A percentile compares a stretch with the other conserved stretches of the same genome.
Evolutionary conservation across 2,888 invertebrate species (phyloP).

Genomic region (Metopia argyrocephala): DNA sequence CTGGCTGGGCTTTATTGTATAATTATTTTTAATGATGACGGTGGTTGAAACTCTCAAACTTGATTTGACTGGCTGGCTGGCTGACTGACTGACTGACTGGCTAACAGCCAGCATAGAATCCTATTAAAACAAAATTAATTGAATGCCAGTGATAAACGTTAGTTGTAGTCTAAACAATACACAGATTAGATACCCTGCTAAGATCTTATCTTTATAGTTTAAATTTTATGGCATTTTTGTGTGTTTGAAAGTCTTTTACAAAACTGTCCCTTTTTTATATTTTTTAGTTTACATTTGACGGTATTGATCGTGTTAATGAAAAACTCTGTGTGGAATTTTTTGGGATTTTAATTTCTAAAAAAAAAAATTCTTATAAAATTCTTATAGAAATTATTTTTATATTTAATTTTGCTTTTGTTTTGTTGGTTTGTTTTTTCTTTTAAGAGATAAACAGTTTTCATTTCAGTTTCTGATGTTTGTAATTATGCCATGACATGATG

Average conservation of each 20-base stretch:
- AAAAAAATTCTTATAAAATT: neutral
- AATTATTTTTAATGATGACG: neutral
- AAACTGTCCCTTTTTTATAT: constrained; percentile 10
- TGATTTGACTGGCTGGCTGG: neutral
- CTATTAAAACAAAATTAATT: too few species aligned
- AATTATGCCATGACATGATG: constrained; percentile 30
- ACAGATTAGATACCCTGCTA: constrained; percentile 52
- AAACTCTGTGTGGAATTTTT: neutral
- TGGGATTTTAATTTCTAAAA: neutral
- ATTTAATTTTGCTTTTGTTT: neutral
- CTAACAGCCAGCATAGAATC: too few species aligned
- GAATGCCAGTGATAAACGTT: too few species aligned
- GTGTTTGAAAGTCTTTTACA: too few species aligned
- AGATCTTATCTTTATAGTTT: constrained; percentile 56
- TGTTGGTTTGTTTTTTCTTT: constrained; percentile 27
- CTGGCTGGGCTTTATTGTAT: too few species aligned
- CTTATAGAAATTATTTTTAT: too few species aligned
- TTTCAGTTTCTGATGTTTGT: neutral
- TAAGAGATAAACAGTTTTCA: constrained; percentile 35
- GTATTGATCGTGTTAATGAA: neutral
- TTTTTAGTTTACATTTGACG: neutral
- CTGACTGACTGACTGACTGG: too few species aligned
- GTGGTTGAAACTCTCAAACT: neutral
- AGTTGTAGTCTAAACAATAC: constrained; percentile 2
- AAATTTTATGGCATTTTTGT: constrained; percentile 28